Base-by-base conservation (phyloP, 2,113 vertebrate species). In the Emberiza fucata region DNA sequence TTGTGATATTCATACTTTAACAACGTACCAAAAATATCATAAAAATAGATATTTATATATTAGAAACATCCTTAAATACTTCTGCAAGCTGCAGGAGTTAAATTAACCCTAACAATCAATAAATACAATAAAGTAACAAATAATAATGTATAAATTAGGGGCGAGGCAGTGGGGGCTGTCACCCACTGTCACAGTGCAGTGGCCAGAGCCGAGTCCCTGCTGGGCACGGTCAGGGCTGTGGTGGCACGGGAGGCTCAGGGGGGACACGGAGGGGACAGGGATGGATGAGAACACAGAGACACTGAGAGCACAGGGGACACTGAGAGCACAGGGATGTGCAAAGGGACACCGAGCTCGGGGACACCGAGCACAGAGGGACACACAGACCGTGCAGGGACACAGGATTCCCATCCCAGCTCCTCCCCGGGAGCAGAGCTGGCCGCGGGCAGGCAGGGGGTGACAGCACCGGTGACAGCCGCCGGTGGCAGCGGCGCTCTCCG, bases 31-130 rank as follows among this genome's bases (percentile, higher is more conserved):
- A 84, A 88, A 12, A 78, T 15, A 33, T 40, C 54, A 91, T 22
- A 95, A 92, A 95, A 96, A 97, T 97, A 97, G 48, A 91, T 48
- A 87, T 78, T 87, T 95, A 77, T 96, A 93, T 93, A 94, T 93
- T 93, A 90, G 37, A 90, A 75, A 5, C 23, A 28, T 79, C 56
- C 50, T 97, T 96, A 97, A 97, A 97, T 86, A 86, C 23, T 44
- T 60, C 63, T 78, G 29, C 28, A 28, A 45, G 18, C 28, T 69
- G 28, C 28, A 53, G 47, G 64, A 70, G 47, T 86, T 95, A 97
- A 95, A 80, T 95, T 90, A 97, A 94, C 53, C 4, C 18, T 9
- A 12, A 20, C 5, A 25, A 57, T 51, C 71, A 96, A 97, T 97
- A 97, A 97, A 97, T 97, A 97, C 7, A 4, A 44, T 5, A 66